These are phyloP conservation scores for Axis porcinus DNA, from an alignment of 2,113 vertebrate species.

Conservation along the genomic window DNA sequence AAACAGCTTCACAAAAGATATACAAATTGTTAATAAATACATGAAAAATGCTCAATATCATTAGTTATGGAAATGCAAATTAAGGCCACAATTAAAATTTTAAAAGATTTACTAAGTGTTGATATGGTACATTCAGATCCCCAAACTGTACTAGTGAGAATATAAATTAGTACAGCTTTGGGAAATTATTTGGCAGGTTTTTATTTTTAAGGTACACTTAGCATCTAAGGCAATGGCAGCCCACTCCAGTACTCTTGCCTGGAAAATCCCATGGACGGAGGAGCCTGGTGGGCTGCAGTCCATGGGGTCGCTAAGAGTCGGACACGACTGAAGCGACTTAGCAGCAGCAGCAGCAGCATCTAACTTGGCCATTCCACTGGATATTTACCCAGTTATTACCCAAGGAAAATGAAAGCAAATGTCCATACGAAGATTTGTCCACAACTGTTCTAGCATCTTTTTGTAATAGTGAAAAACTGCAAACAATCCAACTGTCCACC, in stretches of 20 bases:
- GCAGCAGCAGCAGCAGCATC: neutral
- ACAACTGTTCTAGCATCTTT: neutral
- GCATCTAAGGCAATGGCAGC: neutral
- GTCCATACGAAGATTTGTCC: neutral
- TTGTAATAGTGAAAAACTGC: neutral
- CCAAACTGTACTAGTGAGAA: neutral
- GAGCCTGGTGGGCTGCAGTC: no score
- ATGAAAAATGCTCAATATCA: neutral
- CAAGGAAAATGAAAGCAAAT: conserved; percentile 25
- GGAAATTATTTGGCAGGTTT: neutral
- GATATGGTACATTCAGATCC: neutral
- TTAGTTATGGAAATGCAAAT: neutral
- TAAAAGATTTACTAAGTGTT: neutral
- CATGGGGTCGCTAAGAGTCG: no score
- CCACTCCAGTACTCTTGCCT: no score
- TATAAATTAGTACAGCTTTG: neutral
- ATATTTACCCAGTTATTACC: neutral
- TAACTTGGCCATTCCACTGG: neutral
- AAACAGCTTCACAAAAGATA: neutral
- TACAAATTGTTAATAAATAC: neutral
- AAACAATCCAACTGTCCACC: neutral
- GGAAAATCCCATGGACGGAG: no score
- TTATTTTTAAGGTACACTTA: neutral
- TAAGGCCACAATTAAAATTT: neutral
- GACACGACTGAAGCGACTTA: no score